These are phyloP conservation scores for Dyspetes luteomarginatus DNA, from an alignment of 2,888 invertebrate species.

Conservation along the genomic window DNA sequence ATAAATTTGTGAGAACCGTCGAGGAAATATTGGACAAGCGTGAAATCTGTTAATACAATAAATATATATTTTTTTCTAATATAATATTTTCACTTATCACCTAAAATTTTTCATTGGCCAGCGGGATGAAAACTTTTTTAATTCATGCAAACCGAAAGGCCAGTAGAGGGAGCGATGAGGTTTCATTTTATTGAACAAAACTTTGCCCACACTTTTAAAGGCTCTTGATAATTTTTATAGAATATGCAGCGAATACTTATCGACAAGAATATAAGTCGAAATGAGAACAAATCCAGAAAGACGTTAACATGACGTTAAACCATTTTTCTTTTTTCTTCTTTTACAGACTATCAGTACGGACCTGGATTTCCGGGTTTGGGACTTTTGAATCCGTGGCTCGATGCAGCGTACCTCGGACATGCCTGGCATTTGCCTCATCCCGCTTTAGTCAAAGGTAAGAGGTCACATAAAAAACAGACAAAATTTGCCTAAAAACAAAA, in stretches of 20 bases:
- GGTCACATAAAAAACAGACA: neutral
- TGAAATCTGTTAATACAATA: no score
- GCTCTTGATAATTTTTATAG: no score
- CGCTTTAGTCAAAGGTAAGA: constrained; percentile 87
- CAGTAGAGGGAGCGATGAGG: no score
- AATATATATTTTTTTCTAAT: no score
- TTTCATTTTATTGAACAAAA: no score
- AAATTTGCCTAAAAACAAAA: neutral
- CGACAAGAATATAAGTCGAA: no score
- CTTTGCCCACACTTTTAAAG: no score
- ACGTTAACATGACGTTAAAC: neutral
- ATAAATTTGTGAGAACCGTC: constrained; percentile 8
- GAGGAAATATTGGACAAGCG: neutral
- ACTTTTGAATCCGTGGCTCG: constrained; percentile 93
- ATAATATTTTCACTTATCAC: no score
- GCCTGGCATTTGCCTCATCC: constrained; percentile 86
- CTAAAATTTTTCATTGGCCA: no score
- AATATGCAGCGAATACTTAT: no score
- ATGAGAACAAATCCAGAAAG: neutral
- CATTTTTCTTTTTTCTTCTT: constrained; percentile 54
- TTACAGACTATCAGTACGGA: constrained; percentile 91
- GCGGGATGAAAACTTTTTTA: no score
- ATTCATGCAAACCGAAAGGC: no score
- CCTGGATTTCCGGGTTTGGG: constrained; percentile 86
- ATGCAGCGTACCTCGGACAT: constrained; percentile 92